Conservation (phyloP, 2,888 invertebrate species). For the Julus scanicus region DNA sequence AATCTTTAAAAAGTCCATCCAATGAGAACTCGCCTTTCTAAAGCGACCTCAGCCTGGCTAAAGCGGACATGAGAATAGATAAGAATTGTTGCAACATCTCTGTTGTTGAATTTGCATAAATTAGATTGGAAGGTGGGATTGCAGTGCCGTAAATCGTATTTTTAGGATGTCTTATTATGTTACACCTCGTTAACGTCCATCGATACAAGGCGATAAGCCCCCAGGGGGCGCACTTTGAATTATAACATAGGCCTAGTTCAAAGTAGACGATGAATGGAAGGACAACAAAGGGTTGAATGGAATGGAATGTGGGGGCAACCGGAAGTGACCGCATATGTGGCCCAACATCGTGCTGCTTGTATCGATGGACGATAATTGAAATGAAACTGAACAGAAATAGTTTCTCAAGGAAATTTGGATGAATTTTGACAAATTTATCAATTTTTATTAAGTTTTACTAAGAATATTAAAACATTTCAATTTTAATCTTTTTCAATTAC, state of each 20-base stretch:
- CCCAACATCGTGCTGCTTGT: too few relatives aligned
- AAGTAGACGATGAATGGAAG: not conserved
- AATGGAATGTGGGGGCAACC: not conserved
- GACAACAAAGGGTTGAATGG: not conserved
- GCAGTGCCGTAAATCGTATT: constrained; percentile 10
- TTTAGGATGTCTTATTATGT: not conserved
- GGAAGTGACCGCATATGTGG: not conserved
- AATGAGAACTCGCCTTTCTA: not conserved
- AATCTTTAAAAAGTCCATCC: too few relatives aligned
- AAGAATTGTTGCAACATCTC: not conserved
- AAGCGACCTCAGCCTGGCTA: not conserved
- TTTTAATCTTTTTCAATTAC: too few relatives aligned
- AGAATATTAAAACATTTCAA: too few relatives aligned
- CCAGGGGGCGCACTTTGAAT: not conserved
- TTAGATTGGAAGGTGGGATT: constrained; percentile 20
- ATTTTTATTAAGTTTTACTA: too few relatives aligned
- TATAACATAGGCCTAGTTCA: not conserved
- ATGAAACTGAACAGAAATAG: too few relatives aligned
- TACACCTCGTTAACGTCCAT: constrained; percentile 15
- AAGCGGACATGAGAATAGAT: constrained; percentile 25
- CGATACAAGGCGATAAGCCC: not conserved
- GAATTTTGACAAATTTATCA: too few relatives aligned
- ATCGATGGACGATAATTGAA: too few relatives aligned
- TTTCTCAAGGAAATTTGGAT: too few relatives aligned
- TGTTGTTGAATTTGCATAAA: not conserved